phyloP scores from a whole-genome alignment of 1,140 invertebrate genomes.

The Carcinoscorpius rotundicauda region DNA sequence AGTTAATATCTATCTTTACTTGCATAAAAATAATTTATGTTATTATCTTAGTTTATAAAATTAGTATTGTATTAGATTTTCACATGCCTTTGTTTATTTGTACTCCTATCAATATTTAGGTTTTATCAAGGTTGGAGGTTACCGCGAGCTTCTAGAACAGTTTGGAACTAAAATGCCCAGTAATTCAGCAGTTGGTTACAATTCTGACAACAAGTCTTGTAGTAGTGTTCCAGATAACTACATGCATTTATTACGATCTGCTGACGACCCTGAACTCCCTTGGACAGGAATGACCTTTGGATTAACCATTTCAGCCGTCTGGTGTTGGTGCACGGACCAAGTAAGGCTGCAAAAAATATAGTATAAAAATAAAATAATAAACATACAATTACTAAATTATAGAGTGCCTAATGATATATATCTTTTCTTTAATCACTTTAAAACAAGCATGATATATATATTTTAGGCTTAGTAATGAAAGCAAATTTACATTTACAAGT shows the following conservation, averaged over 20 bases:
- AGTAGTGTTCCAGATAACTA: slow-evolving; percentile 15
- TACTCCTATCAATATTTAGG: slow-evolving; percentile 6
- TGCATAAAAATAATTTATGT: slow-evolving; percentile 27
- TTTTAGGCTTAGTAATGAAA: too few species aligned
- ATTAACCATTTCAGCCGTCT: slow-evolving; percentile 38
- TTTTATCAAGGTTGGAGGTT: slow-evolving; percentile 36
- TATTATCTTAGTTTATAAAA: background rate
- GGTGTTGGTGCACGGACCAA: slow-evolving; percentile 45
- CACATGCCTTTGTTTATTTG: background rate
- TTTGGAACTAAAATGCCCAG: slow-evolving; percentile 26
- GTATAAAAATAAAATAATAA: too few species aligned
- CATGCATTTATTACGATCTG: slow-evolving; percentile 32
- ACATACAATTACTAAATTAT: too few species aligned
- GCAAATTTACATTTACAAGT: too few species aligned
- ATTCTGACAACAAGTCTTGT: slow-evolving; percentile 27
- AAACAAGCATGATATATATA: too few species aligned
- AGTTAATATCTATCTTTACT: too few species aligned
- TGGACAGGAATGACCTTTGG: slow-evolving; percentile 41
- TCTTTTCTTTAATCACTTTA: too few species aligned
- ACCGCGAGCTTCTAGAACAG: slow-evolving; percentile 32
- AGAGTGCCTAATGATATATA: too few species aligned
- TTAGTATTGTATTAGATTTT: background rate
- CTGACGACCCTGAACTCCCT: slow-evolving; percentile 31
- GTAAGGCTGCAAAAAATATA: slow-evolving; percentile 23
- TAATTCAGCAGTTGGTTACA: slow-evolving; percentile 25